Evolutionary conservation across 2,113 vertebrate genomes (phyloP).

Genomic region (Montifringilla adamsi): DNA sequence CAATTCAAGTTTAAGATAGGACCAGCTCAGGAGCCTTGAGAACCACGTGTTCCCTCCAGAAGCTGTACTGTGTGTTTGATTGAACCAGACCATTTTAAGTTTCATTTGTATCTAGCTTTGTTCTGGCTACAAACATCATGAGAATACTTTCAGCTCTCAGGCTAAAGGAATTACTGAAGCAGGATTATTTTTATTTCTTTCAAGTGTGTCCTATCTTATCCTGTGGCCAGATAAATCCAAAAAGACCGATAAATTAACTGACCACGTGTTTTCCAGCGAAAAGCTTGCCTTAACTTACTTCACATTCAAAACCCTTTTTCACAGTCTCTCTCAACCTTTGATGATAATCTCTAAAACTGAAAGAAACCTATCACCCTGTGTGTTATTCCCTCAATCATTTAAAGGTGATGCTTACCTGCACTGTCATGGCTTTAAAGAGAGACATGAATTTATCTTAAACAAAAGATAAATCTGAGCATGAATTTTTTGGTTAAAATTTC

Average conservation of each 20-base stretch:
- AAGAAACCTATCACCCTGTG: background rate
- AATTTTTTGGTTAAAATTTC: background rate
- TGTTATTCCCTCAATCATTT: background rate
- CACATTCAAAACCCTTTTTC: background rate
- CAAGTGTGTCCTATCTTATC: background rate
- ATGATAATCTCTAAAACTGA: background rate
- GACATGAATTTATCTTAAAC: background rate
- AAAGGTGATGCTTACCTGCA: background rate
- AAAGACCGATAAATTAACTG: background rate
- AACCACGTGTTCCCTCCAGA: background rate
- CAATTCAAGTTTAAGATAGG: background rate
- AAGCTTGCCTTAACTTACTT: background rate
- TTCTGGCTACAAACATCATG: background rate
- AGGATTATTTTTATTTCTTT: background rate
- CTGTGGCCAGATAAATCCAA: background rate
- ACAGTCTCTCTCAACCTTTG: background rate
- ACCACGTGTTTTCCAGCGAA: rapidly evolving
- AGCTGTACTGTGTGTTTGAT: background rate
- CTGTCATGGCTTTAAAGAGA: background rate
- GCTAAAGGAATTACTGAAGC: background rate
- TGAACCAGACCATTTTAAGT: background rate
- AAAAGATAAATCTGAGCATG: background rate
- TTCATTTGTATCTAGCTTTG: background rate
- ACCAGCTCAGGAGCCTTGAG: background rate
- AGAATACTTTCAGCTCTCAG: background rate